A percentile compares a stretch with the other conserved stretches of the same genome.
Conservation (phyloP, 2,113 vertebrate genomes). For the Callorhinus ursinus region DNA sequence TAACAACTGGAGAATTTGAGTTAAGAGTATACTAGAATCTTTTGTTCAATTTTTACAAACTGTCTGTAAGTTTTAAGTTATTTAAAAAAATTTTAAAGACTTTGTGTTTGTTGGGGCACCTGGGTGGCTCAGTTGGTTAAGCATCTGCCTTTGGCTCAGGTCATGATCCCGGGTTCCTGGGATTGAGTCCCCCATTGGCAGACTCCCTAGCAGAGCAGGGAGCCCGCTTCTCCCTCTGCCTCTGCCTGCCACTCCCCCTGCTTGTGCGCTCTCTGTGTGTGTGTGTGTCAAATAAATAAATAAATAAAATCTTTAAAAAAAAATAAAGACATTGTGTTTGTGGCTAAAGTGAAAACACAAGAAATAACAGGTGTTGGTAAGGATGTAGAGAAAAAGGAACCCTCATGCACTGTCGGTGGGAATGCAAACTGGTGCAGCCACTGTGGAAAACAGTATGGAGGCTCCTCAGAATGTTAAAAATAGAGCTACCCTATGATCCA, state of each 20-base stretch:
- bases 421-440: neutral
- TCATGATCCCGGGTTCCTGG: too few relatives aligned
- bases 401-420: neutral
- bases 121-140: too few relatives aligned
- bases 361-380: neutral
- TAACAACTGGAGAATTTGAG: neutral
- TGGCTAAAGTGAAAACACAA: neutral
- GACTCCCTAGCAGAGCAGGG: too few relatives aligned
- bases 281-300: too few relatives aligned
- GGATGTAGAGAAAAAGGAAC: neutral
- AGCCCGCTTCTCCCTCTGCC: too few relatives aligned
- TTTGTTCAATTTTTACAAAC: neutral
- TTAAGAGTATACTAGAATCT: neutral
- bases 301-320: neutral
- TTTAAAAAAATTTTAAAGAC: neutral
- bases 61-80: conserved; percentile 3
- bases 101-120: neutral
- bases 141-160: too few relatives aligned
- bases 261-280: too few relatives aligned
- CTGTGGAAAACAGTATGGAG: neutral
- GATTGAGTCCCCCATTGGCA: too few relatives aligned
- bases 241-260: too few relatives aligned
- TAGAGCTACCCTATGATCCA: neutral
- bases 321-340: neutral
- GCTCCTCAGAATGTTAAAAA: neutral